These are phyloP conservation scores for Saccopteryx leptura DNA, from an alignment of 2,113 vertebrate species.

Conservation along the genomic window DNA sequence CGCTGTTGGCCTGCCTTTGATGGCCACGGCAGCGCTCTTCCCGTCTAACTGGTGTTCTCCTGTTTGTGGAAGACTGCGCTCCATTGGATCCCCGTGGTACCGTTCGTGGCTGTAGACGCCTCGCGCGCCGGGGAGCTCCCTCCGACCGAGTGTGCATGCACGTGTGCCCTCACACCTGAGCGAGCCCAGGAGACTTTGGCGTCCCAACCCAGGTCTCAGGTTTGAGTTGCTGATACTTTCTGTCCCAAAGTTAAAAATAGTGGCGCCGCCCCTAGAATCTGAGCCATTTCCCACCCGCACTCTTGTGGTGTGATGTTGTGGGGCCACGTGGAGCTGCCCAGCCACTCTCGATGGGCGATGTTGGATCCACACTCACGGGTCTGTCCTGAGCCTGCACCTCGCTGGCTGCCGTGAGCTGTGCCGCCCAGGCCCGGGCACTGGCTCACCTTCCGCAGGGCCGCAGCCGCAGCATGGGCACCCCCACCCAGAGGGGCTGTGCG, in stretches of 20 bases:
- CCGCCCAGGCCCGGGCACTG: not conserved
- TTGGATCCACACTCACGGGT: accelerated
- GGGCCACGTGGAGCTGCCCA: not conserved
- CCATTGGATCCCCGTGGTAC: constrained; percentile 79
- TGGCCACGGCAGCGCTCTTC: constrained; percentile 66
- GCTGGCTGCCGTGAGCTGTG: not conserved
- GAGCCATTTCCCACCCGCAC: not conserved
- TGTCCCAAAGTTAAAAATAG: constrained; percentile 34
- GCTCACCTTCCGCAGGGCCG: not conserved
- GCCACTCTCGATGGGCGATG: not conserved
- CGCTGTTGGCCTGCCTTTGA: constrained; percentile 65
- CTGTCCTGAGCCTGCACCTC: not conserved
- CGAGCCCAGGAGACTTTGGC: not conserved
- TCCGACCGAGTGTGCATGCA: not conserved
- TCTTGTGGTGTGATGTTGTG: not conserved
- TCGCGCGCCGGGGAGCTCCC: not conserved
- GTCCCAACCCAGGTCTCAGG: constrained; percentile 1
- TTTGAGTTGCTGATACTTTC: constrained; percentile 4
- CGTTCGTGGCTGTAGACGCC: constrained; percentile 64
- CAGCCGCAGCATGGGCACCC: not conserved
- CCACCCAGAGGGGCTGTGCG: not conserved
- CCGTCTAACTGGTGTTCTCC: constrained; percentile 66
- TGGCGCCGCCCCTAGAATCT: not conserved
- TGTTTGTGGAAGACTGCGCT: constrained; percentile 67
- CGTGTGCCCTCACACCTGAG: not conserved